Evolutionary conservation across 2,113 vertebrate species (phyloP).

Genomic region (Turnix velox): DNA sequence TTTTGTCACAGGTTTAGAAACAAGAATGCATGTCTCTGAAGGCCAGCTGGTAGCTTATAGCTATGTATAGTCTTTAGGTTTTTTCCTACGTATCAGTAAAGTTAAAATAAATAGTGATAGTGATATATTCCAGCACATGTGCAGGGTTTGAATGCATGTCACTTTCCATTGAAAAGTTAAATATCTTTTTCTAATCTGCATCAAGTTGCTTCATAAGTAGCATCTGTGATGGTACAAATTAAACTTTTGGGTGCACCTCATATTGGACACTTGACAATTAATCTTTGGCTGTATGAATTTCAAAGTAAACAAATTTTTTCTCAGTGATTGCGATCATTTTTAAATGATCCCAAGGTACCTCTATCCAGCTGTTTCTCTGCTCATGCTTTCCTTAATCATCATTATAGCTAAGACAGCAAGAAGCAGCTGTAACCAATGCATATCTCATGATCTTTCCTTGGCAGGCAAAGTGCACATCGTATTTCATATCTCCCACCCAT

Average conservation of each 20-base stretch:
- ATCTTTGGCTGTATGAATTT: slow-evolving; percentile 1
- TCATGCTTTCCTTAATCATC: slow-evolving; percentile 47
- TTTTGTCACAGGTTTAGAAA: neutral
- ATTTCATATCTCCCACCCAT: slow-evolving; percentile 49
- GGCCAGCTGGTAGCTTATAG: neutral
- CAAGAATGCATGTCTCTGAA: neutral
- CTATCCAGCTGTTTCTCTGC: slow-evolving; percentile 36
- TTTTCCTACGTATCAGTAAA: neutral
- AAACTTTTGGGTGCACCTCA: neutral
- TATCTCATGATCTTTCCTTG: slow-evolving; percentile 57
- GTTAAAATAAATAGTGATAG: neutral
- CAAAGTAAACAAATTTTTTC: slow-evolving; percentile 49
- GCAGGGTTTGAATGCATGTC: neutral
- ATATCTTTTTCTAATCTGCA: neutral
- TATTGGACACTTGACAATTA: neutral
- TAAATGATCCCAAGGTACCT: slow-evolving; percentile 44
- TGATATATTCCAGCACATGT: neutral
- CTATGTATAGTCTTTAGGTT: neutral
- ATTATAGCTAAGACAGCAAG: slow-evolving; percentile 33
- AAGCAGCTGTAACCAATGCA: slow-evolving; percentile 58
- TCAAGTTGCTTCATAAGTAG: neutral
- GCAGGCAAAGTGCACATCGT: neutral
- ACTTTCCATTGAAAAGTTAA: neutral
- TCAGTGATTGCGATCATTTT: neutral
- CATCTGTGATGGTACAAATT: neutral